phyloP scores from a whole-genome alignment of 2,888 invertebrate genomes.

The Epinotia brunnichana region DNA sequence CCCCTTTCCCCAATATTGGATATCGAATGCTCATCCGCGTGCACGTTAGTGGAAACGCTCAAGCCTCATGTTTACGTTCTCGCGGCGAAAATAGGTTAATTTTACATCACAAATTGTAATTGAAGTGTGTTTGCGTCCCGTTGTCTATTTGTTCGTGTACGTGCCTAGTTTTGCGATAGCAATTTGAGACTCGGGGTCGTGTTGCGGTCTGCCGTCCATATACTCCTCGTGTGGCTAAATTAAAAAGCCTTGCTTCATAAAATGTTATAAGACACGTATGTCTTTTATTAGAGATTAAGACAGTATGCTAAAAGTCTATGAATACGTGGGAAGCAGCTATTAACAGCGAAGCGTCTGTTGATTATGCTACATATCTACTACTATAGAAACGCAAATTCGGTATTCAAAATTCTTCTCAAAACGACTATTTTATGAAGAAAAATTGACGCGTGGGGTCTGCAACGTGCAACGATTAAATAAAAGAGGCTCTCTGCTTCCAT shows the following conservation, averaged over 20 bases:
- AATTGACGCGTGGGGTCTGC: neutral
- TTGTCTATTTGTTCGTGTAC: constrained; percentile 21
- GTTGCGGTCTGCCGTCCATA: constrained; percentile 46
- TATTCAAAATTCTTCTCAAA: no score
- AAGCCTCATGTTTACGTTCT: constrained; percentile 17
- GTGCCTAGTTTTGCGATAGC: constrained; percentile 22
- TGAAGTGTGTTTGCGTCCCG: constrained; percentile 29
- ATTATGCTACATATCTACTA: no score
- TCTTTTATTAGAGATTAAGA: neutral
- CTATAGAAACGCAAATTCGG: no score
- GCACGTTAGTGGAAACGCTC: neutral
- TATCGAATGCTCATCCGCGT: neutral
- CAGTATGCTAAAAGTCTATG: neutral
- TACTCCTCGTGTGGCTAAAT: neutral
- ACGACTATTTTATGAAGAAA: no score
- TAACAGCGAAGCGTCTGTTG: no score
- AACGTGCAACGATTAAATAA: neutral
- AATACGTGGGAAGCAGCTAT: no score
- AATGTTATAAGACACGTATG: neutral
- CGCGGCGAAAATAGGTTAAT: constrained; percentile 25
- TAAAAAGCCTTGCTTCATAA: constrained; percentile 3
- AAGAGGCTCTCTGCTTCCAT: neutral
- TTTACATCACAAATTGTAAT: constrained; percentile 32
- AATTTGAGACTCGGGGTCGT: constrained; percentile 46
- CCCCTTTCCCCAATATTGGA: neutral